Conservation (phyloP, 2,888 invertebrate species). For the Polyommatus icarus region DNA sequence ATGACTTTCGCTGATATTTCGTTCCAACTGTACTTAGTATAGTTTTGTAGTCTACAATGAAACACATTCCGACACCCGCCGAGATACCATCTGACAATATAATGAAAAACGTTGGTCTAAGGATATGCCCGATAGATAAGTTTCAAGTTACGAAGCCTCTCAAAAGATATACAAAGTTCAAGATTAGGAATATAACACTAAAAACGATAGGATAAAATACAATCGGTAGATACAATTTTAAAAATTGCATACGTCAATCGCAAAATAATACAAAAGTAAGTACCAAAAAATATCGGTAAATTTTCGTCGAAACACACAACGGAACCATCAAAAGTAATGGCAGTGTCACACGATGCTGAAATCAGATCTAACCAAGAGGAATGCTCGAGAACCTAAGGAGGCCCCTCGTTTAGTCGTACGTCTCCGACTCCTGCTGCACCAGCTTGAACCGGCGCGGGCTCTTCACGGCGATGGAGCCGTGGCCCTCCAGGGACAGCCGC, state of each 20-base stretch:
- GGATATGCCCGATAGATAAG: conserved; percentile 22
- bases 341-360: conserved; percentile 37
- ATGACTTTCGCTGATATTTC: conserved; percentile 36
- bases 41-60: too few species aligned
- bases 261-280: conserved; percentile 19
- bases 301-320: conserved; percentile 18
- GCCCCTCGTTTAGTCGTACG: conserved; percentile 84
- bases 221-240: conserved; percentile 9
- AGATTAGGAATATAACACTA: conserved; percentile 20
- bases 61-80: conserved; percentile 30
- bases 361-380: conserved; percentile 29
- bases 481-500: conserved; percentile 85
- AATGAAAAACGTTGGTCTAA: conserved; percentile 15
- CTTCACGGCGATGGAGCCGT: conserved; percentile 90
- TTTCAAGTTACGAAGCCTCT: neutral
- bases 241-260: neutral
- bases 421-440: conserved; percentile 95
- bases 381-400: neutral
- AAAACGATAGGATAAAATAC: neutral
- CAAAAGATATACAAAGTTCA: conserved; percentile 5
- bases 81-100: conserved; percentile 10
- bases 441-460: conserved; percentile 93
- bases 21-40: conserved; percentile 34
- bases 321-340: conserved; percentile 33
- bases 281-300: conserved; percentile 23